Conservation (phyloP, 2,113 vertebrate genomes). For the Oncorhynchus gorbuscha region DNA sequence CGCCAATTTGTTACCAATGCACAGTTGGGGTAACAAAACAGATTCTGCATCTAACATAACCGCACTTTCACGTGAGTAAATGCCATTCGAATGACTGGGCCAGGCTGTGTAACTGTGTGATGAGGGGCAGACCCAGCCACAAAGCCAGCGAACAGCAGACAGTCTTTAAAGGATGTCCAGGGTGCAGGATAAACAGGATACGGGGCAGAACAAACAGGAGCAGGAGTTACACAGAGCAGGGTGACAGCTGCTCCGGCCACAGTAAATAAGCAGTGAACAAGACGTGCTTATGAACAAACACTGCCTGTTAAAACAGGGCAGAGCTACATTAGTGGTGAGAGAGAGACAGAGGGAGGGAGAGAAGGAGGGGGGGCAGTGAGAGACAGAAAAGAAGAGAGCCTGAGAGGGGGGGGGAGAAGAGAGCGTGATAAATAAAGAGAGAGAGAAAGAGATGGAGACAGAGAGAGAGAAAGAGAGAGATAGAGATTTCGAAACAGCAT, state of each 20-base stretch:
- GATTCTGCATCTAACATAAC: conserved; percentile 27
- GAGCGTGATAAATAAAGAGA: background rate
- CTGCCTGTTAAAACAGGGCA: conserved; percentile 61
- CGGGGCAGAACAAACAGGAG: background rate
- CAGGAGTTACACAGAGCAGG: background rate
- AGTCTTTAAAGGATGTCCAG: conserved; percentile 64
- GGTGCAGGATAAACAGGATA: conserved; percentile 70
- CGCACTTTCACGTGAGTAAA: conserved; percentile 65
- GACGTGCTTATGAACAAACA: conserved; percentile 84
- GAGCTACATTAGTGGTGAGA: conserved; percentile 48
- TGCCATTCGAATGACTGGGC: conserved; percentile 62
- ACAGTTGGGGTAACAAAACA: conserved; percentile 58
- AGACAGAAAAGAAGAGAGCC: background rate
- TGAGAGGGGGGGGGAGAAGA: conserved; percentile 20
- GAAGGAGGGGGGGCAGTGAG: background rate
- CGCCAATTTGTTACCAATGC: conserved; percentile 65
- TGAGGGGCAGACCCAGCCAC: background rate
- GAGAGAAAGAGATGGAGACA: background rate
- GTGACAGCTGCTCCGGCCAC: background rate
- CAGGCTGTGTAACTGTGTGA: conserved; percentile 30
- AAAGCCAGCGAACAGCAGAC: conserved; percentile 24
- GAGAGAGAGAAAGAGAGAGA: conserved; percentile 16
- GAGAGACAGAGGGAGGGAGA: conserved; percentile 69
- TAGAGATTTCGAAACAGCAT: background rate
- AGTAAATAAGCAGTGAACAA: conserved; percentile 65